These are phyloP conservation scores for Tineola bisselliella DNA, from an alignment of 2,888 invertebrate genomes.

Conservation along the genomic window DNA sequence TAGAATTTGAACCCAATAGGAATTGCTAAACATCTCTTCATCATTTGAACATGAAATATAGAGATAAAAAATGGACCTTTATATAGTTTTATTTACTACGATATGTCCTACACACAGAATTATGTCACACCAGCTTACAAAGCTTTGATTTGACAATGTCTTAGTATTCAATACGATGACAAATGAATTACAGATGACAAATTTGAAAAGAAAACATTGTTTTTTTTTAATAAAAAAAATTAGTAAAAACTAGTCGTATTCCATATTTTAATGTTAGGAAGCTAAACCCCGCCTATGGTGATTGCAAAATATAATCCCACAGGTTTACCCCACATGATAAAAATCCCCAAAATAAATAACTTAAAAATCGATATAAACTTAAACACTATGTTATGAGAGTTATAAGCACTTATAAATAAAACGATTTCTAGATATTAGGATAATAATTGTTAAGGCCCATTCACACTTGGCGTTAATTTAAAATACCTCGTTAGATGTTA, in stretches of 20 bases:
- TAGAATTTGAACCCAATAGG: too few relatives aligned
- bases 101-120: too few relatives aligned
- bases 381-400: constrained; percentile 51
- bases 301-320: neutral
- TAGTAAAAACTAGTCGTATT: constrained; percentile 59
- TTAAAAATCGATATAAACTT: constrained; percentile 56
- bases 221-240: constrained; percentile 42
- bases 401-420: constrained; percentile 44
- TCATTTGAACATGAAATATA: too few relatives aligned
- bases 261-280: constrained; percentile 51
- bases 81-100: too few relatives aligned
- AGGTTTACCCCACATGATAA: constrained; percentile 23
- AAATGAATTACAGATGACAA: constrained; percentile 30
- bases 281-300: constrained; percentile 21
- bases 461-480: neutral
- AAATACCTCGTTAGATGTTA: neutral
- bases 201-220: constrained; percentile 60
- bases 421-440: neutral
- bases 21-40: too few relatives aligned
- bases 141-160: too few relatives aligned
- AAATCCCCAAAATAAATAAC: constrained; percentile 58
- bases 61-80: too few relatives aligned
- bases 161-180: too few relatives aligned
- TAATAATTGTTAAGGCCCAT: too few relatives aligned
- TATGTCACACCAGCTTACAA: too few relatives aligned